A percentile compares a stretch with the other conserved stretches of the same genome.
Evolutionary conservation across 1,140 invertebrate species (phyloP).

Genomic region (Ostrea denselamellosa): DNA sequence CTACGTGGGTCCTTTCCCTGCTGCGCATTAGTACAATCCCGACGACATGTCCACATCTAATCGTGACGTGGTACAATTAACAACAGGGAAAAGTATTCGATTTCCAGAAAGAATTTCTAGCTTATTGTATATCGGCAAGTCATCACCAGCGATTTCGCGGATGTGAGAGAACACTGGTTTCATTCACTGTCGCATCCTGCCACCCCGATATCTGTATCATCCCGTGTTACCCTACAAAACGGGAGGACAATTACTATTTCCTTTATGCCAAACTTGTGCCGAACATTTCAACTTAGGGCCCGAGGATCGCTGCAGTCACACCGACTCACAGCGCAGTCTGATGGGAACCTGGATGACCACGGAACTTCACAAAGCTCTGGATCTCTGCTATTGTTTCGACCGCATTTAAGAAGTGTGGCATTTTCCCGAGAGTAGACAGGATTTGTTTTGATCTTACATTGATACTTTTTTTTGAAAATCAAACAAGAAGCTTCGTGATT

Average conservation of each 20-base stretch:
- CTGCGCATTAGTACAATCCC: too few species aligned
- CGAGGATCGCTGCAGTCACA: not conserved
- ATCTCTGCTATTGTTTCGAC: not conserved
- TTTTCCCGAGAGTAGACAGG: not conserved
- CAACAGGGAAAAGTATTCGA: too few species aligned
- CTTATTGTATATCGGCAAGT: too few species aligned
- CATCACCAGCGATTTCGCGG: conserved; percentile 36
- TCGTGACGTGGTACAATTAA: too few species aligned
- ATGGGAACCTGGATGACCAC: conserved; percentile 45
- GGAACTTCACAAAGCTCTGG: conserved; percentile 46
- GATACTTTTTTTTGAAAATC: too few species aligned
- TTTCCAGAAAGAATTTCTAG: too few species aligned
- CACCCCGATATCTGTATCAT: conserved; percentile 46
- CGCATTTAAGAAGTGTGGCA: too few species aligned
- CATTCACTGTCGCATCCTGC: conserved; percentile 34
- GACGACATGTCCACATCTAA: too few species aligned
- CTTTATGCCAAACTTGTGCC: conserved; percentile 47
- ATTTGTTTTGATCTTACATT: conserved; percentile 57
- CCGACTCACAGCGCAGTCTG: not conserved
- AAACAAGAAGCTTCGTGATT: too few species aligned
- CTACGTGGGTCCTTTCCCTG: too few species aligned
- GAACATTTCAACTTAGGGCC: not conserved
- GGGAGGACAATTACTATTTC: not conserved
- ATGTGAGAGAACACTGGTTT: conserved; percentile 43
- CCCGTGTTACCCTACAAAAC: conserved; percentile 45